Evolutionary conservation across 2,113 vertebrate species (phyloP).

Genomic region (Dissostichus mawsoni): DNA sequence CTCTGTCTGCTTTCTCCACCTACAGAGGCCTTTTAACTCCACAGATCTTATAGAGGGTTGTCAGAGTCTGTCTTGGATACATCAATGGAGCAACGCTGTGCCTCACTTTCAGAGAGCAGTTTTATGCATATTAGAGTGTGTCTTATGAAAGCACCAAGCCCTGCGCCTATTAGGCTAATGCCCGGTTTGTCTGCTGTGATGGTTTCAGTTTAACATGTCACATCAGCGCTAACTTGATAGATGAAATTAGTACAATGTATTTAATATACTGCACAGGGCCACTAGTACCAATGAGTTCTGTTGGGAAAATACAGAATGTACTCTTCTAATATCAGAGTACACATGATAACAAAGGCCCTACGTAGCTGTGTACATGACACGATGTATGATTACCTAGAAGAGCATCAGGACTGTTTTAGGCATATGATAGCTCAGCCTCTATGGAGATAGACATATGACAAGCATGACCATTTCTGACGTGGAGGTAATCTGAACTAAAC

Average conservation of each 20-base stretch:
- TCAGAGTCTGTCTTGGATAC: slow-evolving; percentile 55
- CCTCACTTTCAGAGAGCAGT: slow-evolving; percentile 30
- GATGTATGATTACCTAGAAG: too few relatives aligned
- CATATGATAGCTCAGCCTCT: too few relatives aligned
- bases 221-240: not conserved
- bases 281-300: too few relatives aligned
- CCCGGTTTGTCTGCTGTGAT: slow-evolving; percentile 27
- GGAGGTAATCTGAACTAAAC: too few relatives aligned
- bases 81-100: slow-evolving; percentile 34
- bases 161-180: slow-evolving; percentile 17
- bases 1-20: slow-evolving; percentile 60
- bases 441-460: too few relatives aligned
- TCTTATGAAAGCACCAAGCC: slow-evolving; percentile 30
- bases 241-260: not conserved
- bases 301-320: too few relatives aligned
- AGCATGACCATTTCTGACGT: too few relatives aligned
- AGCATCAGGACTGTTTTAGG: too few relatives aligned
- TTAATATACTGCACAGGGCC: not conserved
- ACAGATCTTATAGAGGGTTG: slow-evolving; percentile 61
- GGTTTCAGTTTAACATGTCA: not conserved
- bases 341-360: too few relatives aligned
- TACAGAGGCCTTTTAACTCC: slow-evolving; percentile 72
- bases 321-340: too few relatives aligned
- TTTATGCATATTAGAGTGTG: slow-evolving; percentile 49
- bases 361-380: too few relatives aligned